Conservation (phyloP, 2,113 vertebrate genomes). For the Paralichthys olivaceus region DNA sequence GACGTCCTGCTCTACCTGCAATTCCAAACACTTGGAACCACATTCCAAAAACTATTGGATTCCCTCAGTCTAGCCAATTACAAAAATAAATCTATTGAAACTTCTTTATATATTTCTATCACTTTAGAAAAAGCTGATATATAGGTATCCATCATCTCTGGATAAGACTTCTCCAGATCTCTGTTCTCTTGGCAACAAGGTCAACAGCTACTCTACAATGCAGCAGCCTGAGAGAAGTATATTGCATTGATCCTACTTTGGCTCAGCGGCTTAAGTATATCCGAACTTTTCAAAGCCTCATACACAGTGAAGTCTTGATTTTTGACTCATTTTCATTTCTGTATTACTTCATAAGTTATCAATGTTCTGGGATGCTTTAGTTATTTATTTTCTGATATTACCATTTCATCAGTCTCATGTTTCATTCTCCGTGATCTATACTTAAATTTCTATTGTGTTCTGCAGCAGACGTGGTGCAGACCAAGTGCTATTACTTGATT, state of each 20-base stretch:
- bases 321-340: too few relatives aligned
- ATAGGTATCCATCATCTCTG: not conserved
- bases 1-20: conserved; percentile 45
- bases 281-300: not conserved
- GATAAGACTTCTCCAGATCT: conserved; percentile 1
- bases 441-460: too few relatives aligned
- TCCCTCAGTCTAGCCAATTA: conserved; percentile 7
- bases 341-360: too few relatives aligned
- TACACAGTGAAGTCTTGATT: not conserved
- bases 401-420: too few relatives aligned
- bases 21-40: not conserved
- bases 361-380: too few relatives aligned
- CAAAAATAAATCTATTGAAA: not conserved
- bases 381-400: too few relatives aligned
- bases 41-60: too few relatives aligned
- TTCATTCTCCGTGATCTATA: too few relatives aligned
- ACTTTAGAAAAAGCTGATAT: not conserved
- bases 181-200: not conserved
- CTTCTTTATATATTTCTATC: not conserved
- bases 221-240: not conserved
- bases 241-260: too few relatives aligned
- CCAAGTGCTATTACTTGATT: conserved; percentile 19
- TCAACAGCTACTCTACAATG: conserved; percentile 9
- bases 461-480: not conserved
- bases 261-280: too few relatives aligned